These are phyloP conservation scores for Collichthys lucidus DNA, from an alignment of 2,113 vertebrate genomes.

Conservation along the genomic window DNA sequence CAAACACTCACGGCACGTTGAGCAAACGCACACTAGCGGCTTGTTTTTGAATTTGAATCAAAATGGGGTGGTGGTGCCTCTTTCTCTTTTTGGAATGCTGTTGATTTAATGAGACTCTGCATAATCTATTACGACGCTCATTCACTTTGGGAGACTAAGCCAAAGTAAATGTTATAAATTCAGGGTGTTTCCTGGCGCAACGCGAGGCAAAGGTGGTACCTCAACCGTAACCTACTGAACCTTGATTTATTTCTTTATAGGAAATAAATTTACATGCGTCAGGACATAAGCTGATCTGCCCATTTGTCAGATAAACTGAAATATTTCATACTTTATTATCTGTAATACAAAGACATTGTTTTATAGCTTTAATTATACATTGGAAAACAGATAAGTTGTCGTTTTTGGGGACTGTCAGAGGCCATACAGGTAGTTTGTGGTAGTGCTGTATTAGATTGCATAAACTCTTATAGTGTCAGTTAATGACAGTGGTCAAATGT, in stretches of 20 bases:
- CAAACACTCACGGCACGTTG: conserved; percentile 47
- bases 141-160: conserved; percentile 49
- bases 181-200: conserved; percentile 27
- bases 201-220: conserved; percentile 17
- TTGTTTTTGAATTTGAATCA: conserved; percentile 53
- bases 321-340: not conserved
- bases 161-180: conserved; percentile 53
- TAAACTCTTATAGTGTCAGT: not conserved
- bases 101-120: conserved; percentile 63
- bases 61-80: conserved; percentile 17
- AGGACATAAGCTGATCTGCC: not conserved
- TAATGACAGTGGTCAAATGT: not conserved
- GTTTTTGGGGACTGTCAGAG: not conserved
- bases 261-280: conserved; percentile 12
- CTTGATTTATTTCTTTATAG: conserved; percentile 9
- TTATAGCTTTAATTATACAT: not conserved
- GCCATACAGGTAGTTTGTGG: not conserved
- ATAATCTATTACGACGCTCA: conserved; percentile 58
- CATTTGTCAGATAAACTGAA: conserved; percentile 7
- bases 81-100: conserved; percentile 36
- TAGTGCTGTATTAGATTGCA: not conserved
- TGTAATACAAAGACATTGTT: not conserved
- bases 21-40: conserved; percentile 42
- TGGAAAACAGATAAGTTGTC: not conserved
- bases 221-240: conserved; percentile 9